Base-by-base conservation (phyloP, 2,888 invertebrate genomes). In the Ophion costatus region DNA sequence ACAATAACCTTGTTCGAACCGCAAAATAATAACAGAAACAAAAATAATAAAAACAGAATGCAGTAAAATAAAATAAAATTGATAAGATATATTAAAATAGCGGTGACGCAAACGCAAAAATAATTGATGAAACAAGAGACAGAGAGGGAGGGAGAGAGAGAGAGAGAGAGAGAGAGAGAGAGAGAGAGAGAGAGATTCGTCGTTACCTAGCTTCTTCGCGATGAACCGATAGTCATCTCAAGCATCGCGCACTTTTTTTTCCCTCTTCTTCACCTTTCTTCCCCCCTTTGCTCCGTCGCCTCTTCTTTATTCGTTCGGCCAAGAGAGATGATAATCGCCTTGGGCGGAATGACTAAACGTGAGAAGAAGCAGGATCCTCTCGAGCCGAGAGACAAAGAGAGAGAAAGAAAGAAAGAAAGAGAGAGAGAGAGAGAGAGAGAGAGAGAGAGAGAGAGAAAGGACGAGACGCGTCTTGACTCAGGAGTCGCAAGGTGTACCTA, bases 281-380 rank as follows among this genome's bases (percentile, higher is more conserved):
- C 45, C 38, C 77, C 69, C 24, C 29, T 64, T 71, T 45, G 38
- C 56, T 57, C 67, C 67, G 7, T 51, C n/a, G 57, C 63, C 51
- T 57, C 81, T 75, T 76, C 84, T 80, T 83, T 84, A 78, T 86
- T 78, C 82, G 64, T 82, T 85, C 85, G 84, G 70, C 81, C 85
- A 84, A 83, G 85, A 77, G 57, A 82, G 84, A 82, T 79, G 84
- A 82, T 71, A 76, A 85, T 87, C 85, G 88, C 88, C 87, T 64
- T 71, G 38, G 88, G 88, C 83, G 78, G 80, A 88, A 89, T 90
- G 89, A 90, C 90, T 90, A 89, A 90, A 89, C 89, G 87, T 86
- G 87, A 87, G 88, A 88, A 84, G 81, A 83, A 71, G 73, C 80
- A 80, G 87, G 89, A 90, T 87, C 86, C 87, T 85, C 80, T 80